A percentile compares a stretch with the other conserved stretches of the same genome.
Conservation (phyloP, 2,113 vertebrate species). For the Aptenodytes patagonicus region DNA sequence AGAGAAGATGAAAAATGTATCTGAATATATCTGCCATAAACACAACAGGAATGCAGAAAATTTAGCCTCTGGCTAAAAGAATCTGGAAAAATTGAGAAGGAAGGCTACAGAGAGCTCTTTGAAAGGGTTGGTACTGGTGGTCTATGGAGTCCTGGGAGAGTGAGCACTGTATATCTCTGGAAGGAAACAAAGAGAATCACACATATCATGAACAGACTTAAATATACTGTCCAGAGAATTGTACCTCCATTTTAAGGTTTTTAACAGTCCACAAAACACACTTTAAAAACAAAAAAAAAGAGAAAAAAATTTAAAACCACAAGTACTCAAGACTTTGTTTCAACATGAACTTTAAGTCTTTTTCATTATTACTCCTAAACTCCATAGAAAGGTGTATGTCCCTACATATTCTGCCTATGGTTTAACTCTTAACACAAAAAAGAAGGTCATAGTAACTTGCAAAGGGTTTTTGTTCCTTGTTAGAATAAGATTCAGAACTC, state of each 20-base stretch:
- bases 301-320: not conserved
- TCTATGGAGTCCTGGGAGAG: not conserved
- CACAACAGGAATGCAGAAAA: not conserved
- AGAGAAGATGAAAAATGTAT: slow-evolving; percentile 22
- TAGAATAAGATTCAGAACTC: not conserved
- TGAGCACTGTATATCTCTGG: not conserved
- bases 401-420: not conserved
- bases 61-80: not conserved
- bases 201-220: not conserved
- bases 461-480: not conserved
- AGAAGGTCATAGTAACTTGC: not conserved
- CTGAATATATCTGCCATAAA: not conserved
- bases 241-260: not conserved
- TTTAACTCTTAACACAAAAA: not conserved
- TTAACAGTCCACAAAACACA: not conserved
- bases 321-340: not conserved
- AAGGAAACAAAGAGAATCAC: not conserved
- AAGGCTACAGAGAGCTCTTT: not conserved
- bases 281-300: not conserved
- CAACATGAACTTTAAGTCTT: not conserved
- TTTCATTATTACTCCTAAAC: not conserved
- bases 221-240: not conserved
- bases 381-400: not conserved
- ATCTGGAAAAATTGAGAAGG: not conserved
- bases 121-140: not conserved